Conservation (phyloP, 2,888 invertebrate species). For the Calephelis perditalis region DNA sequence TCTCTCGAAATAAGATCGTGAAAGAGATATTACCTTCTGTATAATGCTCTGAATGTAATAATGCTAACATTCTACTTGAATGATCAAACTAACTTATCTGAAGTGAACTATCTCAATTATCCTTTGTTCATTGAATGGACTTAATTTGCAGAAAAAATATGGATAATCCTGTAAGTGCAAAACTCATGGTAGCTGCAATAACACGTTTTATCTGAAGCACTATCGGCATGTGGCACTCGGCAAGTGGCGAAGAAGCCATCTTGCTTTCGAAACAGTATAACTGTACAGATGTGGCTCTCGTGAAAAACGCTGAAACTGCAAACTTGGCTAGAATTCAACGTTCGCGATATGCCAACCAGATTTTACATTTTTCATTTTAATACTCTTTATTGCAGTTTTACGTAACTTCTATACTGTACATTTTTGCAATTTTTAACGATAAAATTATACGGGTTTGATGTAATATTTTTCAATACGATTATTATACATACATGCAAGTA, state of each 20-base stretch:
- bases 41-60: no score
- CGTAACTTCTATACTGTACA: slow-evolving; percentile 1
- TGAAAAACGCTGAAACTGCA: slow-evolving; percentile 5
- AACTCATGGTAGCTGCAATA: background rate
- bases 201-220: slow-evolving; percentile 11
- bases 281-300: slow-evolving; percentile 3
- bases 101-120: no score
- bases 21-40: no score
- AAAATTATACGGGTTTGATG: no score
- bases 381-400: slow-evolving; percentile 9
- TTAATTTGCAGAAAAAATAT: no score
- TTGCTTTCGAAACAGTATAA: slow-evolving; percentile 9
- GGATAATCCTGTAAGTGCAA: background rate
- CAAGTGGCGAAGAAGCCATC: slow-evolving; percentile 10
- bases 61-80: no score
- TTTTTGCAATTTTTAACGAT: background rate
- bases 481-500: no score
- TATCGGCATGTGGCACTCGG: slow-evolving; percentile 9
- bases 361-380: slow-evolving; percentile 11
- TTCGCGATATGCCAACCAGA: background rate
- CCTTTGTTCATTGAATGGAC: no score
- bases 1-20: no score
- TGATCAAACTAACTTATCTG: no score
- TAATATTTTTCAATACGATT: no score
- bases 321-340: slow-evolving; percentile 8